phyloP scores from a whole-genome alignment of 2,888 invertebrate species.

The Scaptomyza cyrtandrae region DNA sequence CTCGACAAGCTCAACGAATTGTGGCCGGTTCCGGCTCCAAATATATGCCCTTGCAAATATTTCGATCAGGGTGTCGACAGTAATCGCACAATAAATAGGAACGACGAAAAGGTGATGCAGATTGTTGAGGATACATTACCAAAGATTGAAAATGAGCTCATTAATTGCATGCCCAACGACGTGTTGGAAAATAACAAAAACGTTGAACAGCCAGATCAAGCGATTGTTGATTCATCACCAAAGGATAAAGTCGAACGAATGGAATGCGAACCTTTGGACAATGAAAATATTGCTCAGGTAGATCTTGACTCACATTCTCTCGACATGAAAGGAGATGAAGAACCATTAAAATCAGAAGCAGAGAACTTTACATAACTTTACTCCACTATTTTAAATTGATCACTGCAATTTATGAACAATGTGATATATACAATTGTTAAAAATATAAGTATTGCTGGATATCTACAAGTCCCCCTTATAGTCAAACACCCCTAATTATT shows the following conservation, averaged over 20 bases:
- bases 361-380: background rate
- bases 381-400: background rate
- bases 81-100: background rate
- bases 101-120: background rate
- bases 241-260: background rate
- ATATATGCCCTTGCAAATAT: background rate
- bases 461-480: background rate
- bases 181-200: background rate
- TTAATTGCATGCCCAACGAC: background rate
- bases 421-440: background rate
- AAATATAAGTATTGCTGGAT: background rate
- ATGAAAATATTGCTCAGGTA: background rate
- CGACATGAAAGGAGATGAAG: background rate
- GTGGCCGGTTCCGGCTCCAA: background rate
- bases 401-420: background rate
- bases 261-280: background rate
- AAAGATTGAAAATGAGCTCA: background rate
- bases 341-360: background rate
- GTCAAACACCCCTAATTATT: background rate
- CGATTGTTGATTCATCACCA: background rate
- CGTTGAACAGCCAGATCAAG: background rate
- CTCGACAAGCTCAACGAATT: background rate
- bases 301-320: background rate
- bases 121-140: background rate
- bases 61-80: background rate